phyloP scores from a whole-genome alignment of 1,140 invertebrate species.

The Drosophila parabipectinata region DNA sequence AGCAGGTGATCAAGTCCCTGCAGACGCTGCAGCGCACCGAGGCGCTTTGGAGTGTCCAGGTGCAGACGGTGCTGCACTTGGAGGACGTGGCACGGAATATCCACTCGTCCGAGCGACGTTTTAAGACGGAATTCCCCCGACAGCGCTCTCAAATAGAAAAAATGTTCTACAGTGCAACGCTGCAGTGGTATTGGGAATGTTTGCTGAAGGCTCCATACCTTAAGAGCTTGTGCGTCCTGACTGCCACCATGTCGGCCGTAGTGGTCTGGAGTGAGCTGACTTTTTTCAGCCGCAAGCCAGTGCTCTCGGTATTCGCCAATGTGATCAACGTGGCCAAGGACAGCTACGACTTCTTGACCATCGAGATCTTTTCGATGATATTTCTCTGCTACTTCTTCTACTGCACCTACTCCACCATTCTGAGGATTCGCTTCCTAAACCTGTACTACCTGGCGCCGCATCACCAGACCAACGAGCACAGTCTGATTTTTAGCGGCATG shows the following conservation, averaged over 20 bases:
- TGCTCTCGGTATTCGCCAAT: constrained; percentile 97
- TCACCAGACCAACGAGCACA: constrained; percentile 99
- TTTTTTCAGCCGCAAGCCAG: constrained; percentile 96
- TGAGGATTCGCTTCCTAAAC: constrained; percentile 98
- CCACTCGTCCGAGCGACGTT: constrained; percentile 89
- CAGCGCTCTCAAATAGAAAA: constrained; percentile 85
- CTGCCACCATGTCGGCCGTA: constrained; percentile 92
- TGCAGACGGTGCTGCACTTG: constrained; percentile 91
- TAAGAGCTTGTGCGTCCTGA: constrained; percentile 89
- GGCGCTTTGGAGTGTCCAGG: constrained; percentile 95
- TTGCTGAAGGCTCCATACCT: constrained; percentile 90
- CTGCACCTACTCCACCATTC: constrained; percentile 98
- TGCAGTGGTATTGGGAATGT: constrained; percentile 99
- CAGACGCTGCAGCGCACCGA: constrained; percentile 95
- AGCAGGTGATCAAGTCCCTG: constrained; percentile 93
- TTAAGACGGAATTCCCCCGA: constrained; percentile 90
- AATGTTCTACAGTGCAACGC: constrained; percentile 87
- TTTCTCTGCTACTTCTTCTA: constrained; percentile 97
- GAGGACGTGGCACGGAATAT: constrained; percentile 95
- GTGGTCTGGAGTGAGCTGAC: constrained; percentile 99
- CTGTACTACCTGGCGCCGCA: constrained; percentile 98
- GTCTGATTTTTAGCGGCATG: constrained; percentile 99
- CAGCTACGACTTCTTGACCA: constrained; percentile 96
- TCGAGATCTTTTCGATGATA: constrained; percentile 95
- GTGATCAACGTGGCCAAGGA: constrained; percentile 92